A percentile compares a stretch with the other conserved stretches of the same genome.
Evolutionary conservation across 2,113 vertebrate genomes (phyloP).

Genomic region (Entelurus aequoreus): DNA sequence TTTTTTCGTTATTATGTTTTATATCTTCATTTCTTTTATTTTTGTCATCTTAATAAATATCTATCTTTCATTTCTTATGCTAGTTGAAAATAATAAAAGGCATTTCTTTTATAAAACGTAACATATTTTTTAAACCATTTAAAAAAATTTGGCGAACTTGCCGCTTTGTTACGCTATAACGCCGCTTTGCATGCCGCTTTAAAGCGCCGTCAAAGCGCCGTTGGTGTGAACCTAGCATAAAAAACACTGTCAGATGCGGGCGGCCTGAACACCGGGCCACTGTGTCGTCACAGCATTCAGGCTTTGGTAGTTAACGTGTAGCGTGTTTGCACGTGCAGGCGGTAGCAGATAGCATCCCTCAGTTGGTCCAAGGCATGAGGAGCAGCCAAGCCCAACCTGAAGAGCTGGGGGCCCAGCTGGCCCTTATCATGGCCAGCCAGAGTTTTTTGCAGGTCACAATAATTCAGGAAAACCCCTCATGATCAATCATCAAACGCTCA

Average conservation of each 20-base stretch:
- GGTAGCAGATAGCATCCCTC: slow-evolving; percentile 93
- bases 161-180: too few species aligned
- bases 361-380: slow-evolving; percentile 92
- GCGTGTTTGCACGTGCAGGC: slow-evolving; percentile 64
- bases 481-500: not conserved
- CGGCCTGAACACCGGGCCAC: not conserved
- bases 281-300: not conserved
- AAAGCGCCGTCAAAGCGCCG: too few species aligned
- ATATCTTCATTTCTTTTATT: too few species aligned
- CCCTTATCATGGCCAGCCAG: slow-evolving; percentile 94
- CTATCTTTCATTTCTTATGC: too few species aligned
- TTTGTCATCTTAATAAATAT: too few species aligned
- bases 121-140: too few species aligned
- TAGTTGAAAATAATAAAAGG: too few species aligned
- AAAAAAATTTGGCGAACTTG: too few species aligned
- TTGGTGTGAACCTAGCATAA: too few species aligned
- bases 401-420: slow-evolving; percentile 89
- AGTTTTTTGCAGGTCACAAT: slow-evolving; percentile 88
- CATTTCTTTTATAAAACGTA: too few species aligned
- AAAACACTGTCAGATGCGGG: not conserved
- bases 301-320: not conserved
- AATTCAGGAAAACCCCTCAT: not conserved
- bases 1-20: too few species aligned
- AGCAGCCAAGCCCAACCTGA: slow-evolving; percentile 93
- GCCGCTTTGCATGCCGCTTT: too few species aligned